These are phyloP conservation scores for Eospalax fontanierii DNA, from an alignment of 2,797 vertebrate genomes.

Conservation along the genomic window DNA sequence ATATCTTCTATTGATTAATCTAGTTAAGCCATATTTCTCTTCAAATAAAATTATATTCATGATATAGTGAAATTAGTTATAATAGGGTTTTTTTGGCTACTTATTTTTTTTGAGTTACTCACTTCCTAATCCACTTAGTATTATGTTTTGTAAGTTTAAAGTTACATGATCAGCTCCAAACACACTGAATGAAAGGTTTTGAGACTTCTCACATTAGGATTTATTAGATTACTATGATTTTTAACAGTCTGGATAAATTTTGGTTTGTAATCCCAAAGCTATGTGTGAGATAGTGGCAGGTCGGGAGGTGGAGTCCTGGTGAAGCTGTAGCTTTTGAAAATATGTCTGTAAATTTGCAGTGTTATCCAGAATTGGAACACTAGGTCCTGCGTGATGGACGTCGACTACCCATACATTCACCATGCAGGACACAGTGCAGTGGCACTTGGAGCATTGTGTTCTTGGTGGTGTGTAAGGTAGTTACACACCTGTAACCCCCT, in stretches of 20 bases:
- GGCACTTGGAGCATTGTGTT: conserved; percentile 30
- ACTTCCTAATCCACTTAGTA: conserved; percentile 76
- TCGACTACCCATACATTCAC: too few relatives aligned
- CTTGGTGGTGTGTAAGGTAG: conserved; percentile 6
- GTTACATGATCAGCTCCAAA: conserved; percentile 24
- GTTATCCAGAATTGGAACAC: not conserved
- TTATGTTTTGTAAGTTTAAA: conserved; percentile 37
- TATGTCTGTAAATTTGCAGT: not conserved
- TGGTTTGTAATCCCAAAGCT: conserved; percentile 56
- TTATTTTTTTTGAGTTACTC: conserved; percentile 74
- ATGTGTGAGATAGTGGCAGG: not conserved
- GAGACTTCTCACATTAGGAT: conserved; percentile 4
- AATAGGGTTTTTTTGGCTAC: conserved; percentile 69
- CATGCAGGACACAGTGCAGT: too few relatives aligned
- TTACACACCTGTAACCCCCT: not conserved
- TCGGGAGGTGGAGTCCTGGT: not conserved
- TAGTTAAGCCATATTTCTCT: conserved; percentile 46
- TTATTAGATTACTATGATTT: conserved; percentile 52
- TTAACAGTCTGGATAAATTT: not conserved
- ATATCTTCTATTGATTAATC: conserved; percentile 48
- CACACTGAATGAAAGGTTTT: conserved; percentile 34
- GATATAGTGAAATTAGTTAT: conserved; percentile 51
- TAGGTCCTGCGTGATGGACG: not conserved
- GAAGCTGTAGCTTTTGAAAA: not conserved
- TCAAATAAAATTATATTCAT: conserved; percentile 58